Conservation (phyloP, 2,113 vertebrate genomes). For the Falcunculus frontatus region DNA sequence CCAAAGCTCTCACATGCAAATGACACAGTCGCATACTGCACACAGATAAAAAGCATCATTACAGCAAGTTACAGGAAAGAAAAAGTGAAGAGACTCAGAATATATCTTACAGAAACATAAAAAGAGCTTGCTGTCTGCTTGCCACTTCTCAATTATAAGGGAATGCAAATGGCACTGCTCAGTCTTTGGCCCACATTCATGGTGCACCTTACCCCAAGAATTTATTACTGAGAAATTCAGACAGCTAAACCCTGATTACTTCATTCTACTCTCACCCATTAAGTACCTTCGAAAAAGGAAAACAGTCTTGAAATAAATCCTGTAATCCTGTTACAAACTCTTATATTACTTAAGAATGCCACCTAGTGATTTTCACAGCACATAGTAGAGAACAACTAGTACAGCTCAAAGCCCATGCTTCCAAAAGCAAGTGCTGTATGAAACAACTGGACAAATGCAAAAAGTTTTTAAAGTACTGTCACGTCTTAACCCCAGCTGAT, state of each 20-base stretch:
- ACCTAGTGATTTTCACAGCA: background rate
- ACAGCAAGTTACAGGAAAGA: background rate
- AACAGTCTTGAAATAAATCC: background rate
- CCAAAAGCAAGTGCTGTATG: background rate
- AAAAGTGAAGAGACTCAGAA: background rate
- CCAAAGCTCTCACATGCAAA: background rate
- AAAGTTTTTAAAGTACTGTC: background rate
- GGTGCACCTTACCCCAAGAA: background rate
- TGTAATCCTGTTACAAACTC: background rate
- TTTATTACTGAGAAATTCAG: background rate
- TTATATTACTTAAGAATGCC: background rate
- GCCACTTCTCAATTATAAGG: background rate
- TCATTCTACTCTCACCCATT: background rate
- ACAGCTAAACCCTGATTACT: background rate
- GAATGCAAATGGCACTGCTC: background rate
- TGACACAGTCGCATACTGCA: background rate
- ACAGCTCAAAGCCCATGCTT: background rate
- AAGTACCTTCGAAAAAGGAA: background rate
- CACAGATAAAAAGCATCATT: background rate
- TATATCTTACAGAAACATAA: background rate
- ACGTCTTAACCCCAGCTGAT: rapidly evolving
- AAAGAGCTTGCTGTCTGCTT: background rate
- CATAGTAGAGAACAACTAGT: background rate
- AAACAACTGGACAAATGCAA: background rate
- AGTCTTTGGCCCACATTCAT: background rate